Base-by-base conservation (phyloP, 2,888 invertebrate species). In the Himalopsyche tibetana region DNA sequence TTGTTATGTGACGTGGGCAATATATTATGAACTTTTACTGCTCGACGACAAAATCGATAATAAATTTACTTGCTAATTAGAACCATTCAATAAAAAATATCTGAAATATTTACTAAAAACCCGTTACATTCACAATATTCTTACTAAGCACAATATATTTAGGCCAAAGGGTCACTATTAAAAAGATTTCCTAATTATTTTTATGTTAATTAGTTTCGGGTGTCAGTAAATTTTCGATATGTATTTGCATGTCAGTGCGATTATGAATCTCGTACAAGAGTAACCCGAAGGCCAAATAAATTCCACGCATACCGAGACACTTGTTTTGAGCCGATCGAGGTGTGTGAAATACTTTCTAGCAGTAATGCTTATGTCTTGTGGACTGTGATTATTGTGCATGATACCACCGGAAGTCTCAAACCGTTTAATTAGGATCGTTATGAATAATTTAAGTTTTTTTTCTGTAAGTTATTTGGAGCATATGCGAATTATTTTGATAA, bases 261-360 rank as follows among this genome's bases (percentile, higher is more conserved):
- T 74, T 36, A 74, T 36, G 74, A 74, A 74, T 74, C 74, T 74
- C 36, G 36, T 36, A 74, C 74, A 74, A 74, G 36, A 74, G 36
- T 74, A 5, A 74, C 74, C 74, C 74, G 36, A 74, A 74, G 74
- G 74, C 38, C 11, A 74, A 74, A 74, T 74, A 74, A 74, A 74
- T 74, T 74, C 74, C 74, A 74, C 36, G 36, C 36, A 74, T 74
- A 74, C 74, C 74, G 36, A 74, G 74, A 36, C 74, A 74, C 74
- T 74, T 74, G 74, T 74, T 38, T 38, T 74, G 74, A 36, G 74
- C 74, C 74, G 74, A 74, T 38, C 12, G 74, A 74, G 74, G 74
- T 74, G 74, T 74, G 74, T 74, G 74, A 36, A 74, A 74, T 36
- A 74, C 74, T 74, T 74, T 74, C 36, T 36, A 11, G 36, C 5